A percentile compares a stretch with the other conserved stretches of the same genome.
phyloP scores from a whole-genome alignment of 2,113 vertebrate genomes.

The Pogonocichla stellata region DNA sequence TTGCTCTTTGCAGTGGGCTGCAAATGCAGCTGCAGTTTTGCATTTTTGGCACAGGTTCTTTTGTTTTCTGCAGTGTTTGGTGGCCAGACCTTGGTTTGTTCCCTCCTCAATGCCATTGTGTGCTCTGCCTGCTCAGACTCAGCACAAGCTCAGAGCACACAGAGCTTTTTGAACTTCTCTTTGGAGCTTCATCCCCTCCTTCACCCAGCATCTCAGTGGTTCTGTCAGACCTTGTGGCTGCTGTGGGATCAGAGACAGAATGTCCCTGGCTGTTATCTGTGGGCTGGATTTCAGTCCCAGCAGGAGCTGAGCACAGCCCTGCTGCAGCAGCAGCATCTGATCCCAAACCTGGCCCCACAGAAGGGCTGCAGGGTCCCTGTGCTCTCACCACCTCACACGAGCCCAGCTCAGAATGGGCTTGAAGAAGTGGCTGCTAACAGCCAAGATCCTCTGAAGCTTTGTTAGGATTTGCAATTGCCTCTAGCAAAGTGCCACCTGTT shows the following conservation, averaged over 20 bases:
- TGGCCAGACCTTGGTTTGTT: not conserved
- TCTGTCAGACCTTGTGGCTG: not conserved
- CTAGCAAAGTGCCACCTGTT: not conserved
- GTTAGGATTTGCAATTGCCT: slow-evolving; percentile 16
- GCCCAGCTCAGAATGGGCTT: slow-evolving; percentile 7
- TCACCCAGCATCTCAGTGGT: not conserved
- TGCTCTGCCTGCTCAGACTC: not conserved
- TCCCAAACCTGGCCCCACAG: not conserved
- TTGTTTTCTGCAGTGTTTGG: not conserved
- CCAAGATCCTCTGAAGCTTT: not conserved
- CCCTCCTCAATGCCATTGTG: too few species aligned
- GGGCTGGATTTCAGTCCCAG: not conserved
- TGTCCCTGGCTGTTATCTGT: not conserved
- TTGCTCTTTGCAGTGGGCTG: not conserved
- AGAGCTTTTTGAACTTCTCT: not conserved
- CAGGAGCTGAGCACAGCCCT: not conserved
- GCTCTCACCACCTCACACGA: not conserved
- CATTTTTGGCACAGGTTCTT: not conserved
- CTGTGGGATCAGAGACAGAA: not conserved
- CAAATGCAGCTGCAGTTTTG: not conserved
- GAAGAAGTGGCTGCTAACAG: not conserved
- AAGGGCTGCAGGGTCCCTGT: not conserved
- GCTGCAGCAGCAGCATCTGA: not conserved
- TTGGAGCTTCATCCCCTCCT: not conserved
- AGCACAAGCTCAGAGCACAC: not conserved